Conservation (phyloP, 2,113 vertebrate genomes). For the Leucopsar rothschildi region DNA sequence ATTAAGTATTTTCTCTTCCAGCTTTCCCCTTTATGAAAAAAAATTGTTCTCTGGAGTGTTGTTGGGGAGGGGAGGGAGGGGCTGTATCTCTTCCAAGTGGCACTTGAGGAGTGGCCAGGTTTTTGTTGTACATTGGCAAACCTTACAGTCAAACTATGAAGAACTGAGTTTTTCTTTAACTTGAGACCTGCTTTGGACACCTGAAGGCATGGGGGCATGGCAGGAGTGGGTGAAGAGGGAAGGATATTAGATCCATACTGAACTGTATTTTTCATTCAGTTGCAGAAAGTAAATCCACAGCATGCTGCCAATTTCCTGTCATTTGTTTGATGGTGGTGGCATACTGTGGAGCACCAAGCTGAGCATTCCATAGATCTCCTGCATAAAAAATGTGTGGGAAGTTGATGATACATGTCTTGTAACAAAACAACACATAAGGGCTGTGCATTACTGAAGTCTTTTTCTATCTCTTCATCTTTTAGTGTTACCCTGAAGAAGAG, state of each 20-base stretch:
- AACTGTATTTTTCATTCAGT: constrained; percentile 12
- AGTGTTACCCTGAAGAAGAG: not conserved
- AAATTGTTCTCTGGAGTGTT: not conserved
- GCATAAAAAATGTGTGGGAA: constrained; percentile 33
- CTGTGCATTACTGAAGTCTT: not conserved
- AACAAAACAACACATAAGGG: constrained; percentile 20
- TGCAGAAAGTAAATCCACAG: not conserved
- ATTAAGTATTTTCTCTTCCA: not conserved
- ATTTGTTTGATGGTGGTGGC: not conserved
- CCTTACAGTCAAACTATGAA: not conserved
- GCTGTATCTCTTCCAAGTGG: not conserved
- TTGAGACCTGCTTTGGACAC: not conserved
- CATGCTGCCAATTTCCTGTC: constrained; percentile 23
- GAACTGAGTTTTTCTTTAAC: not conserved
- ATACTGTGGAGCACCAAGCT: not conserved
- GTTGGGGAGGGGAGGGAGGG: not conserved
- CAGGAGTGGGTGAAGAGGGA: not conserved
- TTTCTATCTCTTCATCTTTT: constrained; percentile 14
- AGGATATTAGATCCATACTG: not conserved
- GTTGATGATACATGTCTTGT: constrained; percentile 41
- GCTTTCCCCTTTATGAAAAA: not conserved
- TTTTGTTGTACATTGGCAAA: not conserved
- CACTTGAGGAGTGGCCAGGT: not conserved
- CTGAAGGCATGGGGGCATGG: not conserved
- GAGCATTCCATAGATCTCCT: constrained; percentile 7